These are phyloP conservation scores for Lithophane semibrunnea DNA, from an alignment of 2,888 invertebrate species.

Conservation along the genomic window DNA sequence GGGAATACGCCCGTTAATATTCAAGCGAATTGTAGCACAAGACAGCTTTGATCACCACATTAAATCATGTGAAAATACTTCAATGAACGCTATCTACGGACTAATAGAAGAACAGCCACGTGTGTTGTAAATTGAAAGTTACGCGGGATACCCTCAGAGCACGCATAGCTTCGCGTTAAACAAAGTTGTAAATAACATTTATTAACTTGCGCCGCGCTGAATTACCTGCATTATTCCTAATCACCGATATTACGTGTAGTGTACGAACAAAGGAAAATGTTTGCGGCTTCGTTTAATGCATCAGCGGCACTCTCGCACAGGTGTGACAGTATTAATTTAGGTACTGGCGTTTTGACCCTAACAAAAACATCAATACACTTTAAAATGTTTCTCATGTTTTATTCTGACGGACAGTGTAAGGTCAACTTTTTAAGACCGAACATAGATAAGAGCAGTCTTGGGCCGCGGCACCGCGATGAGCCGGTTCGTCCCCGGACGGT, in stretches of 20 bases:
- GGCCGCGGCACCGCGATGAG: slow-evolving; percentile 69
- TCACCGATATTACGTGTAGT: slow-evolving; percentile 41
- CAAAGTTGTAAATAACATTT: slow-evolving; percentile 63
- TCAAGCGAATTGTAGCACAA: background rate
- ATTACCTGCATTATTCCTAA: slow-evolving; percentile 62
- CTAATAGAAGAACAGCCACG: slow-evolving; percentile 62
- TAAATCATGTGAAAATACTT: slow-evolving; percentile 39
- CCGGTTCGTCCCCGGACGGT: slow-evolving; percentile 80
- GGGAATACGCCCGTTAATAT: background rate
- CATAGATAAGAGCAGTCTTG: slow-evolving; percentile 76
- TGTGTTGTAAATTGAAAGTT: slow-evolving; percentile 67
- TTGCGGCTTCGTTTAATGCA: slow-evolving; percentile 32
- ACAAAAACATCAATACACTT: slow-evolving; percentile 18
- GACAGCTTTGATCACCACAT: slow-evolving; percentile 46
- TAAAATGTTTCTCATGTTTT: slow-evolving; percentile 35
- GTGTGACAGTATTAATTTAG: slow-evolving; percentile 10
- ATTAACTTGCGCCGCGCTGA: slow-evolving; percentile 48
- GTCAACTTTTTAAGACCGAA: slow-evolving; percentile 64
- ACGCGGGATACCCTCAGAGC: slow-evolving; percentile 61
- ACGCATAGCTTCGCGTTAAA: slow-evolving; percentile 55
- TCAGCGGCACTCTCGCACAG: background rate
- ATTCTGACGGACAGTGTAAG: slow-evolving; percentile 34
- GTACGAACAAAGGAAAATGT: slow-evolving; percentile 25
- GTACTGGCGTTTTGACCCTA: background rate
- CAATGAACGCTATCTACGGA: slow-evolving; percentile 58